These are phyloP conservation scores for Archips crataeganus DNA, from an alignment of 2,888 invertebrate genomes.

Conservation along the genomic window DNA sequence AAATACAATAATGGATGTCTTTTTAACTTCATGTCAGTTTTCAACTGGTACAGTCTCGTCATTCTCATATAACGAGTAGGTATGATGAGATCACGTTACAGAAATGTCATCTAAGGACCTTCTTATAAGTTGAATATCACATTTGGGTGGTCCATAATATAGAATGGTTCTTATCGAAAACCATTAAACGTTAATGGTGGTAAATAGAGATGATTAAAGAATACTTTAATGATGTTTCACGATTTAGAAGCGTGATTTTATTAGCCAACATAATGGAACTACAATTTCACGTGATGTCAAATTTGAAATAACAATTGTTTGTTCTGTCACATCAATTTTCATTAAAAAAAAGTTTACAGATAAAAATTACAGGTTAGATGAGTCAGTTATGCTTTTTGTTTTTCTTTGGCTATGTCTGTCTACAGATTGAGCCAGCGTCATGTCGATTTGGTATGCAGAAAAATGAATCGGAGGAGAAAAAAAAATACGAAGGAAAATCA, in stretches of 20 bases:
- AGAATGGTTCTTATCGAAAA: not conserved
- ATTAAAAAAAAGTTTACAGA: not conserved
- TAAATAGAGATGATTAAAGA: not conserved
- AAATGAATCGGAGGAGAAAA: no score
- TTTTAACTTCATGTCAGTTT: not conserved
- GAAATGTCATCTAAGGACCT: conserved; percentile 9
- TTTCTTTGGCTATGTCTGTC: no score
- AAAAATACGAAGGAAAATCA: no score
- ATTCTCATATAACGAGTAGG: not conserved
- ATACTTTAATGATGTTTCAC: not conserved
- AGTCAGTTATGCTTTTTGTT: not conserved
- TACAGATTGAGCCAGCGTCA: no score
- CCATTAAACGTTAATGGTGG: conserved; percentile 14
- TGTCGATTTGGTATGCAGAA: no score
- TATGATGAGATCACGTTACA: conserved; percentile 11
- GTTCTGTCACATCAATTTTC: not conserved
- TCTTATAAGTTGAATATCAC: conserved; percentile 1
- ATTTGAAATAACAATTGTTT: not conserved
- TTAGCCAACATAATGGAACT: not conserved
- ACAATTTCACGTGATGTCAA: not conserved
- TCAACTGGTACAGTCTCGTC: not conserved
- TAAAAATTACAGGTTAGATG: not conserved
- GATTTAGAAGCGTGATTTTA: not conserved
- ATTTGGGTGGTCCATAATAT: conserved; percentile 21
- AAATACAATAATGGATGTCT: not conserved